phyloP scores from a whole-genome alignment of 2,113 vertebrate genomes.

The Hepsetus odoe region DNA sequence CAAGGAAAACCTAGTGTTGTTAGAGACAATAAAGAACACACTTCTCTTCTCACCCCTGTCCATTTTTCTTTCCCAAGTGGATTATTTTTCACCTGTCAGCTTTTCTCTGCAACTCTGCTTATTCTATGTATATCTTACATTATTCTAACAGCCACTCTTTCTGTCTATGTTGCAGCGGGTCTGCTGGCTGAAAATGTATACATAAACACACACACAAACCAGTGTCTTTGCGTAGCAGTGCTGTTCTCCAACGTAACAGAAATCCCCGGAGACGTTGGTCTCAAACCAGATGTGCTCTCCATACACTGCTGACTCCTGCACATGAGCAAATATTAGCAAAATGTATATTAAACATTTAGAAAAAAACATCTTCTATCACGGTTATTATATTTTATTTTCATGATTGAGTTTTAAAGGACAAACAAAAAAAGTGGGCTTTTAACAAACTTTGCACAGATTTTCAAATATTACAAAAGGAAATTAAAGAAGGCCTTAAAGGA shows the following conservation, averaged over 20 bases:
- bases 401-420: too few species aligned
- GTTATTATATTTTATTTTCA: too few species aligned
- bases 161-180: too few species aligned
- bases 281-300: slow-evolving; percentile 98
- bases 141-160: background rate
- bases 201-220: slow-evolving; percentile 74
- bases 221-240: slow-evolving; percentile 89
- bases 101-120: background rate
- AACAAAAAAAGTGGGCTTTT: background rate
- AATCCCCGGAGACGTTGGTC: slow-evolving; percentile 91
- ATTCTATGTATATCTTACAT: background rate
- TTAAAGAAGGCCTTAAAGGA: background rate
- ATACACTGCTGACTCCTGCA: slow-evolving; percentile 86
- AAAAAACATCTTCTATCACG: too few species aligned
- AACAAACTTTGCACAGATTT: background rate
- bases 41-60: background rate
- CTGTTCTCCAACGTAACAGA: slow-evolving; percentile 94
- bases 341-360: slow-evolving; percentile 3
- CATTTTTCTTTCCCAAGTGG: background rate
- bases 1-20: background rate
- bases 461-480: too few species aligned
- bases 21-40: background rate
- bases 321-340: slow-evolving; percentile 25
- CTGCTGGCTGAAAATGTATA: background rate
- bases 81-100: background rate